phyloP scores from a whole-genome alignment of 2,797 vertebrate species.

The Potorous gilbertii region DNA sequence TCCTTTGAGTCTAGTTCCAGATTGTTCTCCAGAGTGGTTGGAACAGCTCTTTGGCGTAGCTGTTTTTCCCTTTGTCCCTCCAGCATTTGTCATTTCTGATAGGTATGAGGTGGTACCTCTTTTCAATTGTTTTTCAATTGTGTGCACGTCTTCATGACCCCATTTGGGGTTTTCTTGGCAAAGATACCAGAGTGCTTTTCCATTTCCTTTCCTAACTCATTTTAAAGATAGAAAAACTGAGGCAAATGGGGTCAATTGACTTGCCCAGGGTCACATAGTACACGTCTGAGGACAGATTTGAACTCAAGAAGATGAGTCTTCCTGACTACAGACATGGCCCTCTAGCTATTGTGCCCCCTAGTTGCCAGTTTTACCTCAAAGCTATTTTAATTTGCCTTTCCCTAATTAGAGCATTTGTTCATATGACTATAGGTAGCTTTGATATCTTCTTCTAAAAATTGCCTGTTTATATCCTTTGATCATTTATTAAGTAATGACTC shows the following conservation, averaged over 20 bases:
- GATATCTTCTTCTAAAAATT: background rate
- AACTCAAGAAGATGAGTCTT: background rate
- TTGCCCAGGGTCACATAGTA: background rate
- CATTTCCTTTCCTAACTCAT: background rate
- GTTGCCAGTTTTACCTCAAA: background rate
- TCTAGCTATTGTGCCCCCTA: no score
- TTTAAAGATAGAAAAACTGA: background rate
- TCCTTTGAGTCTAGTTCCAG: background rate
- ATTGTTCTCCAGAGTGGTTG: background rate
- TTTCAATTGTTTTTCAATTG: background rate
- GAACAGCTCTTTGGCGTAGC: background rate
- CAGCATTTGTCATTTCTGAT: background rate
- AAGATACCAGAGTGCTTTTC: background rate
- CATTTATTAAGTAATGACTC: background rate
- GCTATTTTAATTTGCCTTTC: background rate
- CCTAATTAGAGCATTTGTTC: background rate
- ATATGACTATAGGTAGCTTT: background rate
- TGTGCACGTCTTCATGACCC: background rate
- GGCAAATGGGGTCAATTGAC: background rate
- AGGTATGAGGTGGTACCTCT: background rate
- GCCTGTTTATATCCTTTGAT: background rate
- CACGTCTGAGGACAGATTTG: background rate
- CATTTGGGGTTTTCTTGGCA: background rate
- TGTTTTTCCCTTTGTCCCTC: background rate
- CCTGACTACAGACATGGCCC: background rate